Percentiles rank a stretch among this genome's conserved stretches.
These are phyloP conservation scores for Umimayanthus kanabou DNA, from an alignment of 92 coral and sea anemone genomes.

Conservation along the genomic window DNA sequence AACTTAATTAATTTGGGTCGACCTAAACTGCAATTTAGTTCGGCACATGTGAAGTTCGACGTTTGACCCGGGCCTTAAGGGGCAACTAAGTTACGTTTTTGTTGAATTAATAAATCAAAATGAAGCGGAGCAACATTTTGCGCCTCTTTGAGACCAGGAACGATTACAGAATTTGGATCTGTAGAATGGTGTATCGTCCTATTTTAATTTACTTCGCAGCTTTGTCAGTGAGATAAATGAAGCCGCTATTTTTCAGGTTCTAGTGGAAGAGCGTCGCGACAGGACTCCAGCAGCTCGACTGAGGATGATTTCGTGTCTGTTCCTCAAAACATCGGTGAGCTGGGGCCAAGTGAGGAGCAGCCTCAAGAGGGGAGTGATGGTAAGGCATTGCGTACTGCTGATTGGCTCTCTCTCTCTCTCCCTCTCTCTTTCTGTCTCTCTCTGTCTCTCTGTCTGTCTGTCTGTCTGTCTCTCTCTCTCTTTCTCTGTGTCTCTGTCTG, in stretches of 20 bases:
- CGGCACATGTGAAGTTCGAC: no score
- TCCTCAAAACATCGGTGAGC: slow-evolving; percentile 33
- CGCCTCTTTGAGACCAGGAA: no score
- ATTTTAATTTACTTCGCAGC: no score
- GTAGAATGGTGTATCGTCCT: no score
- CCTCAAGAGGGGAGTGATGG: slow-evolving; percentile 7
- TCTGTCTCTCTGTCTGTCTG: not conserved
- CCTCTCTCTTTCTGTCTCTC: not conserved
- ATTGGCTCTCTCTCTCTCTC: not conserved
- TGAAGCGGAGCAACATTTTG: no score
- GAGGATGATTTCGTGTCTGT: slow-evolving; percentile 70
- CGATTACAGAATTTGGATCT: no score
- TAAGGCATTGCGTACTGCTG: not conserved
- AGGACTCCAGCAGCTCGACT: slow-evolving; percentile 61
- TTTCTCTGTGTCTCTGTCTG: not conserved
- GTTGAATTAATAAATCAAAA: no score
- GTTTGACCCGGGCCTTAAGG: no score
- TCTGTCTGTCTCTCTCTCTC: not conserved
- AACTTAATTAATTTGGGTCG: no score
- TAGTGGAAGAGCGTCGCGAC: slow-evolving; percentile 52
- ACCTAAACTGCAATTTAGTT: no score
- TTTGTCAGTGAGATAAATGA: no score
- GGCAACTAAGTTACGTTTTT: no score
- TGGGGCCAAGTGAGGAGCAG: not conserved
- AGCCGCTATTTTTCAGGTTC: not conserved